phyloP scores from a whole-genome alignment of 2,797 vertebrate species.

The Notolabrus celidotus region DNA sequence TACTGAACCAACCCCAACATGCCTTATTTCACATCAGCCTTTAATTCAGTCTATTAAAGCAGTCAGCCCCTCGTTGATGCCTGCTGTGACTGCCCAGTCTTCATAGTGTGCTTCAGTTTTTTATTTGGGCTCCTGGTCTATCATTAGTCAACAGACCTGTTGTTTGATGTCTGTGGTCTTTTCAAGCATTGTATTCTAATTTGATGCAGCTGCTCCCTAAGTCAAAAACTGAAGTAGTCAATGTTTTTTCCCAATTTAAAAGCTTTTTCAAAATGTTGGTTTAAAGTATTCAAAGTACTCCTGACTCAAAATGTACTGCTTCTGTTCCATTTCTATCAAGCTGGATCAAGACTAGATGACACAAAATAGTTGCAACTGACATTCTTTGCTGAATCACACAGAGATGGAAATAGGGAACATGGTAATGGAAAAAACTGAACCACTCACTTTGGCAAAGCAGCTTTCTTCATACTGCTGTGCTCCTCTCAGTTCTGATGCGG shows the following conservation, averaged over 20 bases:
- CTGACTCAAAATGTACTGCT: not conserved
- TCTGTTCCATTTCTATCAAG: not conserved
- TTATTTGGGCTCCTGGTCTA: not conserved
- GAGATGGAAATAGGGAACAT: not conserved
- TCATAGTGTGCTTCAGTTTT: not conserved
- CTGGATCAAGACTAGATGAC: not conserved
- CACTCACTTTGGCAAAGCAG: not conserved
- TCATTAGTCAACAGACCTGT: conserved; percentile 1
- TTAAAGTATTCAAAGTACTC: not conserved
- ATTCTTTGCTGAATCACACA: not conserved
- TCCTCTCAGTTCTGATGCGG: not conserved
- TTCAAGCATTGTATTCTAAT: not conserved
- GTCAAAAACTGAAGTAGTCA: too few species aligned
- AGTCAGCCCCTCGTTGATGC: conserved; percentile 19
- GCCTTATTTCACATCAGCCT: too few species aligned
- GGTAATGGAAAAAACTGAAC: not conserved
- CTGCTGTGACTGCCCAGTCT: conserved; percentile 3
- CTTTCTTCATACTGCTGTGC: not conserved
- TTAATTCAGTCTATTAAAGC: not conserved
- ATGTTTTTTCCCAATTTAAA: conserved; percentile 4
- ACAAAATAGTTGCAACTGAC: not conserved
- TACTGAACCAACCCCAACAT: conserved; percentile 4
- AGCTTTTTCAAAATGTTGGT: not conserved
- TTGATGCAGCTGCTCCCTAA: not conserved
- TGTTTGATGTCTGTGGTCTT: not conserved